These are phyloP conservation scores for Aelia acuminata DNA, from an alignment of 2,888 invertebrate genomes.

Conservation along the genomic window DNA sequence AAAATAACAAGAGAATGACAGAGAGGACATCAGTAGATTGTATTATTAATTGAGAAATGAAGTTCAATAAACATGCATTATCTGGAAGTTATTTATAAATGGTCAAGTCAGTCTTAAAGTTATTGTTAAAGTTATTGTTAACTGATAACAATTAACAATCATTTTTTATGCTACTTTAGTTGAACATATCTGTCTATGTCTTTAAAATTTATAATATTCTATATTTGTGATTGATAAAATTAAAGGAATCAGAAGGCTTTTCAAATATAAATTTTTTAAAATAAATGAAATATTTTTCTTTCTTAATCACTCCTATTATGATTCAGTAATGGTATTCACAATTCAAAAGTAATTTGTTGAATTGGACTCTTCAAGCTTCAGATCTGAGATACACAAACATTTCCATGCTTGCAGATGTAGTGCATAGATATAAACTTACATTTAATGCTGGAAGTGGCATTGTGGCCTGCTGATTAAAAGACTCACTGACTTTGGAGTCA, in stretches of 20 bases:
- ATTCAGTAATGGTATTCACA: background rate
- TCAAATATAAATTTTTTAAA: background rate
- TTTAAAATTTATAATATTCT: background rate
- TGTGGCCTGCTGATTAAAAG: slow-evolving; percentile 71
- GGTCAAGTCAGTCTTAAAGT: background rate
- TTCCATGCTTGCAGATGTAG: slow-evolving; percentile 58
- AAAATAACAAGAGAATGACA: background rate
- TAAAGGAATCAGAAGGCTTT: background rate
- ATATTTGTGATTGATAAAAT: background rate
- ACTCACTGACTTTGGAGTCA: slow-evolving; percentile 77
- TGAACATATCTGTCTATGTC: background rate
- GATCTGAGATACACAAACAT: slow-evolving; percentile 66
- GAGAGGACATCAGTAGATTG: background rate
- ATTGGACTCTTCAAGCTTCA: background rate
- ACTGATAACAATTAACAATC: too few species aligned
- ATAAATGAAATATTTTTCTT: background rate
- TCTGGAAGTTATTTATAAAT: background rate
- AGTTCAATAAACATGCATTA: background rate
- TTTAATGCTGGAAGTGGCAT: slow-evolving; percentile 83
- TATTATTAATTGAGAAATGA: background rate
- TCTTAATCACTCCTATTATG: background rate
- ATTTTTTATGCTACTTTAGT: too few species aligned
- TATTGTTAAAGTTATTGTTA: background rate
- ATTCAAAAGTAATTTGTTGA: background rate
- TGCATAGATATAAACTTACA: slow-evolving; percentile 74